Evolutionary conservation across 2,888 invertebrate genomes (phyloP), one percentile per base, ranked within the genome.

Genomic region (Temnothorax rugatulus): DNA sequence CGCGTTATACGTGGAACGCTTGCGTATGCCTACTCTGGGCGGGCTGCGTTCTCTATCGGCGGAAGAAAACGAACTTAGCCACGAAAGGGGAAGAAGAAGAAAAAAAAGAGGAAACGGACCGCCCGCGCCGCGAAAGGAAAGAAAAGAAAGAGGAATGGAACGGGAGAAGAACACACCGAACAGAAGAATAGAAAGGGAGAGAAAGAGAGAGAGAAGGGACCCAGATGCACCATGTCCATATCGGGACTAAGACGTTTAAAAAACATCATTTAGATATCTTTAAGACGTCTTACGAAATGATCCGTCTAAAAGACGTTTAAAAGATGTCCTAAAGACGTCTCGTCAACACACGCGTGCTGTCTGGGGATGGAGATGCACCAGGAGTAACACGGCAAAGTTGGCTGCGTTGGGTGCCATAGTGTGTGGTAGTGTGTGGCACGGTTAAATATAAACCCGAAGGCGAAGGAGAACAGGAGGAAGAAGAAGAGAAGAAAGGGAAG

Each of bases 391-490:
- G 75, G 90, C 85, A 91, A 90, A 91, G 91, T 90, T 88, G 88
- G 87, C 88, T 90, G 89, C 86, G 85, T 84, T 83, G 88, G 83
- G 85, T 90, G 88, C 77, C 89, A 88, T 91, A 90, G 90, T 91
- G 91, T 90, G 91, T 90, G 90, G 89, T 91, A 90, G 90, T 91
- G 91, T 90, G 91, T 90, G 90, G 89, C 88, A 86, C 79, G 89
- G 90, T 91, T 91, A 91, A 91, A 91, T 91, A 91, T 91, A 92
- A 91, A 91, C 91, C 88, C 88, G 86, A 64, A 84, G 89, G 84
- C 84, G 88, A 90, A 88, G 87, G 90, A 89, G 87, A 76, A 86
- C 57, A 71, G 76, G 73, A 25, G 74, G 64, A 82, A 8, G 50
- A 41, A 69, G 74, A 61, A 18, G 11, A 41, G 44, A 52, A 21